Evolutionary conservation across 2,888 invertebrate genomes (phyloP), one percentile per base, ranked within the genome.

Genomic region (Dascillus cervinus): DNA sequence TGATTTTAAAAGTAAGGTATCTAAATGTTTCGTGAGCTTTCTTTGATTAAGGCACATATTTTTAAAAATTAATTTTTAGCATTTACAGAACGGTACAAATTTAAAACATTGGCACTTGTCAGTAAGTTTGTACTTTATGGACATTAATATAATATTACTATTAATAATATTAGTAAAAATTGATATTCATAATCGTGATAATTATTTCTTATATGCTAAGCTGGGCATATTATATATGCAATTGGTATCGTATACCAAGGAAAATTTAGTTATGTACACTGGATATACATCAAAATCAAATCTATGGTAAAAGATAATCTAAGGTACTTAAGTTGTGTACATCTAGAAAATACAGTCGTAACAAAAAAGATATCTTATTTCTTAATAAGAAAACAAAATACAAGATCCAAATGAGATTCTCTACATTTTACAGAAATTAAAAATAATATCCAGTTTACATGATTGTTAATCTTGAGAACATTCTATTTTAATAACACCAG

Each of bases 101-200:
- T 36, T 17, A 8, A 6, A 6, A 17, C 17, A 40, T 44, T 44
- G 44, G 44, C 44, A 44, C 44, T 44, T 44, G 43, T 44, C 41
- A 38, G 43, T 36, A 24, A 41, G 33, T 44, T 44, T 44, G 44
- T 44, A 44, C 44, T 44, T 40, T 34, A 33, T 34, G 32, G 37
- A 36, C 32, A 42, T 39, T 36, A 36, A 32, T 41, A 22, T 41
- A 41, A 33, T 38, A 41, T 30, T 39, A 42, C 25, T 33, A 36
- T 43, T 41, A 43, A 35, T 39, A 34, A 34, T 31, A 34, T 39
- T 34, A 31, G 27, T 25, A 34, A 8, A 8, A 17, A 6, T 6
- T 17, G 4, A 6, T 17, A 17, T 17, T 8, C 17, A 17, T 17
- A 6, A 17, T 17, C n/a, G n/a, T n/a, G n/a, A n/a, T n/a, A n/a